Conservation (phyloP, 2,113 vertebrate genomes). For the Gallinago jamesoni region DNA sequence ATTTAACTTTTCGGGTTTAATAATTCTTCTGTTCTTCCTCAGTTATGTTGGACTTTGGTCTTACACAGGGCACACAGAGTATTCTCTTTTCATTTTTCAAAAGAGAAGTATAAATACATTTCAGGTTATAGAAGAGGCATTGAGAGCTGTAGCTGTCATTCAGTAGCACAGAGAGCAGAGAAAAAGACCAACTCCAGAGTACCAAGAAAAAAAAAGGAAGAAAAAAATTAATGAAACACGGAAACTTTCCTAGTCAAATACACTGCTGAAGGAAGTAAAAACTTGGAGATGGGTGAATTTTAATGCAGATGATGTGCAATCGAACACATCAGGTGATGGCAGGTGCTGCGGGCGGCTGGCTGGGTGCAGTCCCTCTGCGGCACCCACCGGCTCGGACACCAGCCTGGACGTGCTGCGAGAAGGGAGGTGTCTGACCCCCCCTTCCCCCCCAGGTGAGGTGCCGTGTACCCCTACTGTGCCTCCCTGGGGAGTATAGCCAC, state of each 20-base stretch:
- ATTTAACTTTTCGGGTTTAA: background rate
- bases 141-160: background rate
- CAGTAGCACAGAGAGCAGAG: background rate
- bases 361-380: background rate
- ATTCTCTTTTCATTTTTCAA: conserved; percentile 21
- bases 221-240: background rate
- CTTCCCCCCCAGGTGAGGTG: no score
- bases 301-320: background rate
- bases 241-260: background rate
- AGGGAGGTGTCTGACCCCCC: background rate
- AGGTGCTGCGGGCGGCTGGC: background rate
- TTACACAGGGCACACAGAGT: background rate
- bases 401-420: fast-evolving
- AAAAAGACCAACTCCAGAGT: background rate
- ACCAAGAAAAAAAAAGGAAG: background rate
- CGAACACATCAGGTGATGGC: background rate
- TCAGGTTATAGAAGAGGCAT: background rate
- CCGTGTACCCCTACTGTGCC: background rate
- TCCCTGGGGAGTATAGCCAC: fast-evolving
- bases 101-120: background rate
- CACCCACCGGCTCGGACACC: fast-evolving
- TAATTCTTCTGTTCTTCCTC: conserved; percentile 17
- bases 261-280: background rate
- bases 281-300: background rate
- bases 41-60: background rate